A percentile compares a stretch with the other conserved stretches of the same genome.
Conservation (phyloP, 1,140 invertebrate genomes). For the Aphaenogaster floridana region DNA sequence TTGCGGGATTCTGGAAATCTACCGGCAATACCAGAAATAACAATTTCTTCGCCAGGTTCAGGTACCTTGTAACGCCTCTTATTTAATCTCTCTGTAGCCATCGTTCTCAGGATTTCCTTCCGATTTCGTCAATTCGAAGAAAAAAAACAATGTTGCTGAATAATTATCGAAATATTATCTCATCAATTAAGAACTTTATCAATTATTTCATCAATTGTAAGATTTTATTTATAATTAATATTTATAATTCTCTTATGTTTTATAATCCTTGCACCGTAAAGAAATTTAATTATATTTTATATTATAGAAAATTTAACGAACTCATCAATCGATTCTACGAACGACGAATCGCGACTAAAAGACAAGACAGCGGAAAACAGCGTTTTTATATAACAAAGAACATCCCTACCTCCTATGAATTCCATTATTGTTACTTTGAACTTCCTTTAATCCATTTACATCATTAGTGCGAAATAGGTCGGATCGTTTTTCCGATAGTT, state of each 20-base stretch:
- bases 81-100: background rate
- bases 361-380: background rate
- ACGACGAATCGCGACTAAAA: constrained; percentile 51
- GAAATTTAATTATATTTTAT: background rate
- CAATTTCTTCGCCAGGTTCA: constrained; percentile 91
- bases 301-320: background rate
- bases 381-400: constrained; percentile 81
- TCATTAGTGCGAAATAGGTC: background rate
- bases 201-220: background rate
- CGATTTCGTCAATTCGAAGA: background rate
- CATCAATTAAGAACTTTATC: background rate
- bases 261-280: background rate
- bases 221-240: background rate
- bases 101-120: background rate
- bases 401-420: constrained; percentile 29
- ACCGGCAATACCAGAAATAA: constrained; percentile 94
- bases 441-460: constrained; percentile 74
- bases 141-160: background rate
- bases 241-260: background rate
- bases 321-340: background rate
- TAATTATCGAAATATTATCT: constrained; percentile 12
- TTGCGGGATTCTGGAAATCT: constrained; percentile 95
- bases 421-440: constrained; percentile 38
- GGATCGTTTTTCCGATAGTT: background rate
- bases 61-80: constrained; percentile 12